A percentile compares a stretch with the other conserved stretches of the same genome.
These are phyloP conservation scores for Dasysyrphus tricinctus DNA, from an alignment of 2,888 invertebrate species.

Conservation along the genomic window DNA sequence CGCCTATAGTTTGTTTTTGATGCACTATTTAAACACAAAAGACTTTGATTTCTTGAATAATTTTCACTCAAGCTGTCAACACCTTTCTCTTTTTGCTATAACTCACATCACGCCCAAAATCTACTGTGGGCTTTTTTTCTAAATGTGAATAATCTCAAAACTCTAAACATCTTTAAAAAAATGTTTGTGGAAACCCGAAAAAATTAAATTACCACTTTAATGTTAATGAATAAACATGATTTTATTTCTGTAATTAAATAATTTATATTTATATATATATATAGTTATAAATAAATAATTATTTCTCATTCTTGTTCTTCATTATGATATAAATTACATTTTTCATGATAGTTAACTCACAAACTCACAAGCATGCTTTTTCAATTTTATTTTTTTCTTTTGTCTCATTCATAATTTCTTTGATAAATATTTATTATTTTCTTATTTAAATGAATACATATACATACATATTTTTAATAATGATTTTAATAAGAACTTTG, in stretches of 20 bases:
- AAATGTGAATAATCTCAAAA: no score
- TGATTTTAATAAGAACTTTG: conserved; percentile 65
- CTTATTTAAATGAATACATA: conserved; percentile 47
- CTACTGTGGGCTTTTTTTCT: no score
- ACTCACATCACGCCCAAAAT: no score
- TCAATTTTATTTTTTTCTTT: conserved; percentile 3
- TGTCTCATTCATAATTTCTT: conserved; percentile 47
- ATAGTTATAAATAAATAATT: conserved; percentile 52
- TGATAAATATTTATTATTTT: conserved; percentile 35
- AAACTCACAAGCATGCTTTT: conserved; percentile 66
- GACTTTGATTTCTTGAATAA: no score
- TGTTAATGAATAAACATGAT: conserved; percentile 70
- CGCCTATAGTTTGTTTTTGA: no score
- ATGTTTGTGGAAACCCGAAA: not conserved
- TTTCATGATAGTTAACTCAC: conserved; percentile 63
- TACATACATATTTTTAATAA: conserved; percentile 36
- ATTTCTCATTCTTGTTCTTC: conserved; percentile 55
- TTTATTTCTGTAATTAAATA: conserved; percentile 70
- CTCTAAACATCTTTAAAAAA: no score
- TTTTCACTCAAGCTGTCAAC: no score
- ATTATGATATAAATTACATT: conserved; percentile 66
- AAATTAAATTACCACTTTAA: not conserved
- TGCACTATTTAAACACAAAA: no score
- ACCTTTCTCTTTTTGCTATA: no score
- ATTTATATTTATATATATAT: conserved; percentile 44